Conservation (phyloP, 2,888 invertebrate genomes). For the Eupithecia tripunctaria region DNA sequence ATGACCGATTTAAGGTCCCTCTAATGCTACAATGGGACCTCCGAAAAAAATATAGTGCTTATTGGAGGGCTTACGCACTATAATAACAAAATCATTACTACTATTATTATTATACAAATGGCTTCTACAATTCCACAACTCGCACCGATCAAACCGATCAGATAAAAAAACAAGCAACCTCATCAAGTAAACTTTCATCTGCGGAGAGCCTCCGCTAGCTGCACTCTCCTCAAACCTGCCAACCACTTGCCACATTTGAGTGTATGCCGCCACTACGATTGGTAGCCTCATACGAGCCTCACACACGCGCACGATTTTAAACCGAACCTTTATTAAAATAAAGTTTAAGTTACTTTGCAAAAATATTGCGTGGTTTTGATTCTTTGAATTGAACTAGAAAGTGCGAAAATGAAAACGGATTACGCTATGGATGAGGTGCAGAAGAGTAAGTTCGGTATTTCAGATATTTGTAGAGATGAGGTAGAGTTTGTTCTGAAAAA, state of each 20-base stretch:
- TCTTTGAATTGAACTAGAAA: conserved; percentile 63
- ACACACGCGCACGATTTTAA: conserved; percentile 42
- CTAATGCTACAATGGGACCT: too few species aligned
- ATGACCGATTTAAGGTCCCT: too few species aligned
- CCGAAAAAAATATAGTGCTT: too few species aligned
- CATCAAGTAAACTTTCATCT: conserved; percentile 18
- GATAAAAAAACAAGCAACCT: background rate
- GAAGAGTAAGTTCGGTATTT: conserved; percentile 72
- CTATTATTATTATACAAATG: too few species aligned
- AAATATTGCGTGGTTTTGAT: conserved; percentile 60
- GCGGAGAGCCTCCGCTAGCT: conserved; percentile 39
- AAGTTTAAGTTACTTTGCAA: conserved; percentile 43
- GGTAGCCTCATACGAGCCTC: conserved; percentile 62
- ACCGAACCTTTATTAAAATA: conserved; percentile 26
- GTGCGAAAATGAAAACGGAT: conserved; percentile 82
- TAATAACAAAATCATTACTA: too few species aligned
- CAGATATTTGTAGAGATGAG: background rate
- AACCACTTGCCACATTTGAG: conserved; percentile 68
- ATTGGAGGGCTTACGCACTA: too few species aligned
- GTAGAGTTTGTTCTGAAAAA: background rate
- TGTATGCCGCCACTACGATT: conserved; percentile 67
- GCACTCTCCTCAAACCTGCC: conserved; percentile 62
- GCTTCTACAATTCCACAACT: too few species aligned
- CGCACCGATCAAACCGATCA: too few species aligned
- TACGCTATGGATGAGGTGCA: conserved; percentile 83